Percentiles rank a stretch among this genome's conserved stretches.
phyloP scores from a whole-genome alignment of 1,140 invertebrate genomes.

The Drosophila nannoptera region DNA sequence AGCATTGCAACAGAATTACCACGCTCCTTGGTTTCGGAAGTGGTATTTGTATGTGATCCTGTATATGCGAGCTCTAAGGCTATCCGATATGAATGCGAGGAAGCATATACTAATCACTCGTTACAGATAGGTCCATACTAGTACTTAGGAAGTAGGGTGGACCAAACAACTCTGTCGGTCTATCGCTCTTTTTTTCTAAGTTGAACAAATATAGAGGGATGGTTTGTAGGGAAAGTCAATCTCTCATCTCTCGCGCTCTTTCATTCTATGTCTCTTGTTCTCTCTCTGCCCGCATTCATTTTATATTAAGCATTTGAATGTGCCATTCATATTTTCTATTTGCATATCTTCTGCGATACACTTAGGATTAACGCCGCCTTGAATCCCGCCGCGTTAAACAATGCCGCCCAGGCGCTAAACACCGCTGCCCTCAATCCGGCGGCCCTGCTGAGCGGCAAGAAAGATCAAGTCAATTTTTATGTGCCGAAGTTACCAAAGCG shows the following conservation, averaged over 20 bases:
- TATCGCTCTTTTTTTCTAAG: neutral
- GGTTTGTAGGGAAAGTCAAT: neutral
- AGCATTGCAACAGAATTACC: too few relatives aligned
- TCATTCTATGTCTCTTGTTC: neutral
- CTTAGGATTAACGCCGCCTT: conserved; percentile 75
- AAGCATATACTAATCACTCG: too few relatives aligned
- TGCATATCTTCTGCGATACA: conserved; percentile 42
- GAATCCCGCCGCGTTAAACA: conserved; percentile 73
- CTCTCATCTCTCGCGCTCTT: neutral
- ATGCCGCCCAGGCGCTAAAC: conserved; percentile 73
- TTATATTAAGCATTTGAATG: conserved; percentile 26
- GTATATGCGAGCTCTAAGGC: too few relatives aligned
- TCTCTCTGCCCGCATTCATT: conserved; percentile 2
- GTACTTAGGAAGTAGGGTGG: too few relatives aligned
- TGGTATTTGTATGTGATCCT: too few relatives aligned
- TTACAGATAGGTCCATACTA: too few relatives aligned
- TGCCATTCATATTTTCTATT: conserved; percentile 34
- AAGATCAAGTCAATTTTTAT: conserved; percentile 77
- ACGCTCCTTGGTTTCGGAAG: too few relatives aligned
- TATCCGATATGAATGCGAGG: too few relatives aligned
- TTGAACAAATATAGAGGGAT: too few relatives aligned
- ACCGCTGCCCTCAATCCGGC: conserved; percentile 74
- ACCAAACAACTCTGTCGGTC: neutral
- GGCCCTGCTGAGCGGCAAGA: conserved; percentile 69
- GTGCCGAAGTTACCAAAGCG: conserved; percentile 69